Evolutionary conservation across 2,113 vertebrate species (phyloP), one percentile per base, ranked within the genome.

Genomic region (Rynchops niger): DNA sequence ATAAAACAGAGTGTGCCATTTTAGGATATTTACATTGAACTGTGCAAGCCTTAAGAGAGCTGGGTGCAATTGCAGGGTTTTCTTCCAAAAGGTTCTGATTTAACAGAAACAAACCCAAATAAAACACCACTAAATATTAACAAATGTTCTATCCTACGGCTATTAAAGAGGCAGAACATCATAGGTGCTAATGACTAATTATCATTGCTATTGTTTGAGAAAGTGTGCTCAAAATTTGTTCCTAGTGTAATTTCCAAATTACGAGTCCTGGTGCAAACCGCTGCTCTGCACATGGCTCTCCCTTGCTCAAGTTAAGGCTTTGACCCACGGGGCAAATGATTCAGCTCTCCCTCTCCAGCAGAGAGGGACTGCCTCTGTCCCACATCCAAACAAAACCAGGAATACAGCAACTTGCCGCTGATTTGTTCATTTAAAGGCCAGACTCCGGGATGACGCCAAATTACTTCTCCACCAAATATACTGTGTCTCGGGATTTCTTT

Each of bases 251-350:
- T 72, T 86, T 84, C 72, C 81, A 50, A 81, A 84, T 89, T 30
- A 81, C 0, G 0, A 88, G 76, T 36, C 34, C 88, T 25, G 26
- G 50, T 70, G 50, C 88, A 93, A 74, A 67, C 42, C 42, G 58
- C 63, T 63, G 58, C 9, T 43, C 88, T 19, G 65, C 74, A 72
- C 67, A 47, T 78, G 71, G 74, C 59, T 83, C 62, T 11, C 55
- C 86, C 93, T 91, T 29, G 42, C 86, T 93, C 49, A 21, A 69
- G 52, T 52, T 19, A 42, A 82, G 70, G 71, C 95, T 93, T 5
- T 90, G 92, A 93, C 95, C 89, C 84, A 61, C 5, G 5, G 95
- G 94, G 83, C 76, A 90, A 94, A 92, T 95, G 96, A 97, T 91
- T 96, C 92, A 95, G 92, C 47, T 69, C 70, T 95, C 63, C 86